Percentiles rank a stretch among this genome's conserved stretches.
Evolutionary conservation across 2,888 invertebrate genomes (phyloP).

Genomic region (Polia nebulosa): DNA sequence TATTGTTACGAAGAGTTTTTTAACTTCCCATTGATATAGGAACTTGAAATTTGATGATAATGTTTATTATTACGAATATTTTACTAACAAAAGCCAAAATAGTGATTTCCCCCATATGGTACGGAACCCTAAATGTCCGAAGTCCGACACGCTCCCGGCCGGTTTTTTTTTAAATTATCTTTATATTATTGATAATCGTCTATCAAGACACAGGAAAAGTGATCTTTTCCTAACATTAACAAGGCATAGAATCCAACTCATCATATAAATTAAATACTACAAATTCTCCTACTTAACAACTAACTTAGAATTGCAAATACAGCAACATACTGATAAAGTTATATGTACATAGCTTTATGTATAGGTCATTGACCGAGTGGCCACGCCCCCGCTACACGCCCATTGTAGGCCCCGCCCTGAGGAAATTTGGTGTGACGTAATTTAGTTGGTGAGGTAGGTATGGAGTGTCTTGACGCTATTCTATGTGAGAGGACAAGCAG

Average conservation of each 20-base stretch:
- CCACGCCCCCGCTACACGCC: conserved; percentile 85
- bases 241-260: conserved; percentile 17
- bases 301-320: conserved; percentile 85
- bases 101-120: no score
- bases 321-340: conserved; percentile 66
- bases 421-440: conserved; percentile 70
- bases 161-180: no score
- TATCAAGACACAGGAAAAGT: neutral
- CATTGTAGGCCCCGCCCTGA: conserved; percentile 79
- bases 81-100: no score
- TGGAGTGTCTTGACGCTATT: conserved; percentile 22
- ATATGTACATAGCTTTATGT: conserved; percentile 70
- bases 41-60: no score
- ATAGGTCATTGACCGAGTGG: conserved; percentile 78
- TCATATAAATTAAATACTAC: conserved; percentile 40
- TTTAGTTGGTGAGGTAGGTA: conserved; percentile 33
- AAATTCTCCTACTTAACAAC: conserved; percentile 40
- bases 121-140: no score
- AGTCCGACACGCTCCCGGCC: no score
- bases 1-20: no score
- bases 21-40: no score
- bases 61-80: no score
- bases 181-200: no score
- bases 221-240: neutral
- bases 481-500: conserved; percentile 5